Evolutionary conservation across 2,888 invertebrate genomes (phyloP), one percentile per base, ranked within the genome.

Genomic region (Seira sanloemensis): DNA sequence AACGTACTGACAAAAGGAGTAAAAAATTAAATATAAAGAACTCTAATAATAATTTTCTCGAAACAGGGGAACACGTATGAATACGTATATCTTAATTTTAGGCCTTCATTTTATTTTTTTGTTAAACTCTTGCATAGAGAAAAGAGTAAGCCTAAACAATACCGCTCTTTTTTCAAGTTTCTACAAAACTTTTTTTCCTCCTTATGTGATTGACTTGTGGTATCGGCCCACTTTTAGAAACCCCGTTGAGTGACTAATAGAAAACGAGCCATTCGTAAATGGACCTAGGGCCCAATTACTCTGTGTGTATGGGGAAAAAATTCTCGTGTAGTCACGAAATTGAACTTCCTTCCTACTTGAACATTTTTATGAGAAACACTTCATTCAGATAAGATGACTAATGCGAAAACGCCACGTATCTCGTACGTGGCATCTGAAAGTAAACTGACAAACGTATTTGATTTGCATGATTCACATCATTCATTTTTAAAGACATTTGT

Each of bases 171-270:
- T 37, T 37, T 37, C 37, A 7, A 4, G 37, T 37, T 37, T 37
- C 37, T 37, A n/a, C 66, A 69, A 69, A n/a, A n/a, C 27, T 58
- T 19, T 65, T 65, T 54, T 37, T 58, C 18, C 54, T 21, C 50
- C 25, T 18, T 23, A n/a, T n/a, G n/a, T 71, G 75, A 71, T 69
- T 76, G 76, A 81, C 69, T 37, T 37, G 37, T 62, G 71, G 76
- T 81, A 46, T 26, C 81, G 75, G 75, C 81, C 81, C 75, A 81
- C 68, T 76, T 74, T 69, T 62, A 58, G 81, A 25, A 69, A 65
- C 81, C 81, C 81, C 46, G 65, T 18, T 62, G 81, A 25, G 71
- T 37, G 58, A 46, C 81, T 75, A 75, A n/a, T 69, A 24, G 54
- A 27, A n/a, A 62, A 69, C 12, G 37, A 37, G 12, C 37, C 37